A percentile compares a stretch with the other conserved stretches of the same genome.
These are phyloP conservation scores for Sardinella longiceps DNA, from an alignment of 2,797 vertebrate genomes.

Conservation along the genomic window DNA sequence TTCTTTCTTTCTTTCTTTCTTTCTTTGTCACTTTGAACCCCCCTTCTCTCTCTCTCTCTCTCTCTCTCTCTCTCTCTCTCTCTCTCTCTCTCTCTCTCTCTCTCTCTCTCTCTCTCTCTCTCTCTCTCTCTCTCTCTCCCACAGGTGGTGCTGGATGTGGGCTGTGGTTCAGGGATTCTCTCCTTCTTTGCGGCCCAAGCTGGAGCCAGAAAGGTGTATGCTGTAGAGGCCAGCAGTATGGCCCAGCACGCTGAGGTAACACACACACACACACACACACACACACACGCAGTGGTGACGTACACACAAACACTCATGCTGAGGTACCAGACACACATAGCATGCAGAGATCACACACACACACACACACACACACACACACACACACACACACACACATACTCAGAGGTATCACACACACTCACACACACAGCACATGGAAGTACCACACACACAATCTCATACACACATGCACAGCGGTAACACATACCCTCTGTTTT, in stretches of 20 bases:
- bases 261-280: too few relatives aligned
- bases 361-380: too few relatives aligned
- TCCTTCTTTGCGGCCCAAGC: slow-evolving; percentile 96
- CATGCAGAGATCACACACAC: too few relatives aligned
- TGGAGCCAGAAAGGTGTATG: slow-evolving; percentile 93
- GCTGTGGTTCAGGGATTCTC: slow-evolving; percentile 94
- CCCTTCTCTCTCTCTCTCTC: neutral
- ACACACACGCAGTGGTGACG: too few relatives aligned
- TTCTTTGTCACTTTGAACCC: too few relatives aligned
- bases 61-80: neutral
- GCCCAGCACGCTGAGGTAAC: slow-evolving; percentile 94
- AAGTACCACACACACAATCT: neutral
- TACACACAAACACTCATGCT: too few relatives aligned
- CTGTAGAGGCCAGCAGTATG: slow-evolving; percentile 97
- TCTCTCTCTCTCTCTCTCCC: neutral
- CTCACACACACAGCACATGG: neutral
- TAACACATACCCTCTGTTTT: too few relatives aligned
- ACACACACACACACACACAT: too few relatives aligned
- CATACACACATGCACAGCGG: neutral
- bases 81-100: neutral
- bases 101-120: neutral
- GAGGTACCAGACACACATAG: too few relatives aligned
- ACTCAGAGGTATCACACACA: too few relatives aligned
- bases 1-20: too few relatives aligned
- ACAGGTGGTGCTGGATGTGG: slow-evolving; percentile 93